Conservation (phyloP, 1,140 invertebrate species). For the Dendrolimus punctatus region DNA sequence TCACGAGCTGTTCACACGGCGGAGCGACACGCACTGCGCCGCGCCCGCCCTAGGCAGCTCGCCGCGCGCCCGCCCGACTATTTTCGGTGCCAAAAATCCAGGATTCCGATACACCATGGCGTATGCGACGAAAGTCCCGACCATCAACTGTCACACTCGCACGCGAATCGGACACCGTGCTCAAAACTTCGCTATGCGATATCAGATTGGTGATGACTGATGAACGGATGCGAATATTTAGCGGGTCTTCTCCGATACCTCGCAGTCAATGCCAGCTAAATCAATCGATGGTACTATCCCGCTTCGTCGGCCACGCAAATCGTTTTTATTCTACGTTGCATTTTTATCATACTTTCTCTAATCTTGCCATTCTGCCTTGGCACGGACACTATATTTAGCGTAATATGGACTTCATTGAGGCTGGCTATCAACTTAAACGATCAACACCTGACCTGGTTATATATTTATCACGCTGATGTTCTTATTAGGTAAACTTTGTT, state of each 20-base stretch:
- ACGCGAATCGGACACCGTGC: conserved; percentile 25
- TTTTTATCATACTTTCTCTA: conserved; percentile 14
- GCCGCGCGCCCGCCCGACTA: conserved; percentile 60
- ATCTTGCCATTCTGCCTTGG: neutral
- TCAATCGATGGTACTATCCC: conserved; percentile 13
- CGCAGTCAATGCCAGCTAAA: conserved; percentile 27
- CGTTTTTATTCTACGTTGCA: conserved; percentile 5
- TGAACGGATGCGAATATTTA: conserved; percentile 11
- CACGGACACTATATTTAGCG: conserved; percentile 5
- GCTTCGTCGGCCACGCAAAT: conserved; percentile 9
- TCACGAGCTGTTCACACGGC: conserved; percentile 66
- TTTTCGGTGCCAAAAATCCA: conserved; percentile 70
- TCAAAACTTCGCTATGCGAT: conserved; percentile 9
- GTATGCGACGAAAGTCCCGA: conserved; percentile 28
- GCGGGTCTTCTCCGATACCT: neutral
- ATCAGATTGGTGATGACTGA: conserved; percentile 5
- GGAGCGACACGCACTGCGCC: conserved; percentile 68
- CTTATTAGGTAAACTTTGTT: too few relatives aligned
- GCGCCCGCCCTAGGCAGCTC: conserved; percentile 40
- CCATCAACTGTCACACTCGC: conserved; percentile 36
- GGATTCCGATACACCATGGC: conserved; percentile 52
- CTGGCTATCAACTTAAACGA: conserved; percentile 7
- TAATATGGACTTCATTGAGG: conserved; percentile 20
- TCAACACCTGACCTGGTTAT: too few relatives aligned
- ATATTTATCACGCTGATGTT: too few relatives aligned